Evolutionary conservation across 2,888 invertebrate genomes (phyloP), one percentile per base, ranked within the genome.

Genomic region (Ophion ellenae): DNA sequence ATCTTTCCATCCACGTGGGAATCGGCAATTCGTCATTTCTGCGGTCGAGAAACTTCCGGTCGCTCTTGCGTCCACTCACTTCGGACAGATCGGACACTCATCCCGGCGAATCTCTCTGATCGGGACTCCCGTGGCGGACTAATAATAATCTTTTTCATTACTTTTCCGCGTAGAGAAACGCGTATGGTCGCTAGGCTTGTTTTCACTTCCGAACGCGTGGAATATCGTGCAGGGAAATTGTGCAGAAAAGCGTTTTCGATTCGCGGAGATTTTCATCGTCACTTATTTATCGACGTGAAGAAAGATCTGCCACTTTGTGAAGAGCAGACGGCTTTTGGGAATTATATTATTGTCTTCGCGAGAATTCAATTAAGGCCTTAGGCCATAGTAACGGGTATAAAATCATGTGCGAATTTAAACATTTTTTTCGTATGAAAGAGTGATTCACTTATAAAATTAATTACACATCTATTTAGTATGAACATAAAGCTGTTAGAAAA

Each of bases 41-140:
- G 78, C 61, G 78, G 78, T 78, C 61, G 59, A 36, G 17, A 5
- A 3, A 70, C 61, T 70, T 78, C 78, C 78, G 77, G 20, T 69
- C 40, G 40, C 36, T 78, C 61, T 70, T 14, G n/a, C 59, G 14
- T 76, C 24, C 10, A 32, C 47, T 64, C 45, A 24, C 73, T 28
- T 32, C 17, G 53, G 53, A 32, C 53, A 24, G 32, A 32, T 71
- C 53, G 28, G 45, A n/a, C 40, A 69, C 40, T 71, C 71, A 71
- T 71, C 20, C 53, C 53, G 53, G 17, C 53, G 2, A 53, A 4
- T 53, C 53, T 53, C 11, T 14, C 17, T 4, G 17, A 17, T 14
- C 53, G 53, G 53, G 53, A 53, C 14, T 53, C 17, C 4, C 17
- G 14, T 5, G 14, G 11, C 53, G 14, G 14, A 1, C 53, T 14